A percentile compares a stretch with the other conserved stretches of the same genome.
Evolutionary conservation across 2,888 invertebrate genomes (phyloP).

Genomic region (Thereva unica): DNA sequence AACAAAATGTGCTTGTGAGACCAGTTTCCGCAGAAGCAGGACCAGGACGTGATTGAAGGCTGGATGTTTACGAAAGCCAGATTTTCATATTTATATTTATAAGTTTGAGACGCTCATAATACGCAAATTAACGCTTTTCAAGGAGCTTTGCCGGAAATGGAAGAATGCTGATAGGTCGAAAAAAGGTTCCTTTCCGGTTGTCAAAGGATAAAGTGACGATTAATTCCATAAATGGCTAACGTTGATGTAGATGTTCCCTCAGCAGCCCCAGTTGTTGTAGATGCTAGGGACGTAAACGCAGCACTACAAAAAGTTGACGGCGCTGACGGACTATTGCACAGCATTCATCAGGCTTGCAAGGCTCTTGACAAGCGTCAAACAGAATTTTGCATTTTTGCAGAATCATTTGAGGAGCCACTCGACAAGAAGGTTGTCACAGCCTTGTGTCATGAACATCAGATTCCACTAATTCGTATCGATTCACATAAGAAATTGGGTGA

Average conservation of each 20-base stretch:
- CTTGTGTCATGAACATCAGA: slow-evolving; percentile 97
- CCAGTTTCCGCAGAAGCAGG: no score
- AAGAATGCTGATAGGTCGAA: no score
- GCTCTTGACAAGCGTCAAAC: slow-evolving; percentile 98
- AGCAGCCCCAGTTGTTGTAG: slow-evolving; percentile 68
- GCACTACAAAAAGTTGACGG: slow-evolving; percentile 94
- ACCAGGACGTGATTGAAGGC: no score
- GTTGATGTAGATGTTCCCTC: slow-evolving; percentile 77
- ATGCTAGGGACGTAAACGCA: slow-evolving; percentile 90
- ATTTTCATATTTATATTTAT: no score
- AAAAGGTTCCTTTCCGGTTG: no score
- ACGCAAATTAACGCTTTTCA: no score
- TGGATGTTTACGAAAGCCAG: no score
- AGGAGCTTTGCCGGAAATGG: no score
- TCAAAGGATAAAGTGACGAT: slow-evolving; percentile 48
- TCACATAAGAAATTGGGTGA: slow-evolving; percentile 99
- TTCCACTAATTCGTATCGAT: slow-evolving; percentile 92
- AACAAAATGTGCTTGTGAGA: no score
- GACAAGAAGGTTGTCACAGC: slow-evolving; percentile 98
- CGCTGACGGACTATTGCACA: slow-evolving; percentile 96
- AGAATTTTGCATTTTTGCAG: slow-evolving; percentile 92
- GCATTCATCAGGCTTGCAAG: slow-evolving; percentile 96
- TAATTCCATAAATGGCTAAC: slow-evolving; percentile 72
- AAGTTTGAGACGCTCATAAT: no score
- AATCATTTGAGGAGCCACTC: slow-evolving; percentile 97